Evolutionary conservation across 2,888 invertebrate genomes (phyloP).

Genomic region (Sialis fuliginosa): DNA sequence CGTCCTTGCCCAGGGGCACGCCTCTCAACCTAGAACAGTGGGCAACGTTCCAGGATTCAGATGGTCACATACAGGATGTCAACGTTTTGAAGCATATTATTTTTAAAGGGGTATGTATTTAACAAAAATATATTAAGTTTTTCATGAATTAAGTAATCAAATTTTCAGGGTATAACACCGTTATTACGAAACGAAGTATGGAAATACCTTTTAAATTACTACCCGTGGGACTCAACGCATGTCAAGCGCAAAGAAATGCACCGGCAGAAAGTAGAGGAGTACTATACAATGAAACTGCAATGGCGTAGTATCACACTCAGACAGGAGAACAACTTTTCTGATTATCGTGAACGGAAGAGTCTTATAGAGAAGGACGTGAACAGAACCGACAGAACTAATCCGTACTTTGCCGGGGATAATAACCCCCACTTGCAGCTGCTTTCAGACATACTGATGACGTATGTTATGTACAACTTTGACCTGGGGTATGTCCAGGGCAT

Average conservation of each 20-base stretch:
- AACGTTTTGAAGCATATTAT: slow-evolving; percentile 68
- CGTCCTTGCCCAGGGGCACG: slow-evolving; percentile 47
- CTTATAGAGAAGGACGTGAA: slow-evolving; percentile 96
- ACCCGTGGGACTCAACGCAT: slow-evolving; percentile 66
- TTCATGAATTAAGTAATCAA: slow-evolving; percentile 2
- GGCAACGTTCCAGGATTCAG: slow-evolving; percentile 59
- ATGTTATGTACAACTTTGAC: slow-evolving; percentile 98
- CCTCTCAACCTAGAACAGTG: slow-evolving; percentile 66
- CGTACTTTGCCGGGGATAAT: slow-evolving; percentile 84
- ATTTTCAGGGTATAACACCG: slow-evolving; percentile 55
- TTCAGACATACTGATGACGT: slow-evolving; percentile 91
- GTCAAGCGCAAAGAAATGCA: slow-evolving; percentile 49
- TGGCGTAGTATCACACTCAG: slow-evolving; percentile 80
- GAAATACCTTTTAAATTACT: slow-evolving; percentile 86
- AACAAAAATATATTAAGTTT: slow-evolving; percentile 4
- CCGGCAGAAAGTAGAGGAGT: slow-evolving; percentile 63
- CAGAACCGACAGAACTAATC: slow-evolving; percentile 79
- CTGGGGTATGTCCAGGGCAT: slow-evolving; percentile 93
- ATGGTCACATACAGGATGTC: slow-evolving; percentile 64
- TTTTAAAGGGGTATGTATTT: slow-evolving; percentile 65
- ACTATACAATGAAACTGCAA: slow-evolving; percentile 89
- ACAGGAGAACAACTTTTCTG: slow-evolving; percentile 77
- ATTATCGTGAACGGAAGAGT: slow-evolving; percentile 78
- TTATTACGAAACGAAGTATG: slow-evolving; percentile 69
- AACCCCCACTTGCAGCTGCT: slow-evolving; percentile 74